Percentiles rank a stretch among this genome's conserved stretches.
Conservation (phyloP, 2,888 invertebrate species). For the Xylophagus ater region DNA sequence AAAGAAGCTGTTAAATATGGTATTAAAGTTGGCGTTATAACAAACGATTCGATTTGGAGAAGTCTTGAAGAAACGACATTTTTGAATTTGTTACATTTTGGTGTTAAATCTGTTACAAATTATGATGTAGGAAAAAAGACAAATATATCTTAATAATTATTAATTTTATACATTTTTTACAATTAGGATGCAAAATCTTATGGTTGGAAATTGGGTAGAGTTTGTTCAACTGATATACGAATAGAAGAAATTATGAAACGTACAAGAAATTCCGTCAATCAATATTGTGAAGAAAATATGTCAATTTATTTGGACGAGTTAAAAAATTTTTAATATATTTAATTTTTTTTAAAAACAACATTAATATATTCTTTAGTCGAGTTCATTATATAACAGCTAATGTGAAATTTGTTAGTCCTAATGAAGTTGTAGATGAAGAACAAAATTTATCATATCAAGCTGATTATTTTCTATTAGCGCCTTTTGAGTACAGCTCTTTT, state of each 20-base stretch:
- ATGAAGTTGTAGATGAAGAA: background rate
- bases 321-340: too few relatives aligned
- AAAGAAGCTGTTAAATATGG: conserved; percentile 67
- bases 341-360: too few relatives aligned
- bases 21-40: conserved; percentile 57
- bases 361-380: background rate
- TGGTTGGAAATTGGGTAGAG: conserved; percentile 1
- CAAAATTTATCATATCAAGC: background rate
- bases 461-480: conserved; percentile 7
- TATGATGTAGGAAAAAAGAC: too few relatives aligned
- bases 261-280: too few relatives aligned
- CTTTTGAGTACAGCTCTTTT: background rate
- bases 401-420: background rate
- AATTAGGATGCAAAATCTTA: conserved; percentile 4
- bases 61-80: background rate
- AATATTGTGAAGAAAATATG: too few relatives aligned
- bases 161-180: background rate
- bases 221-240: too few relatives aligned
- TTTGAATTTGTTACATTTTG: conserved; percentile 7
- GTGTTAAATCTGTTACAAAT: conserved; percentile 2
- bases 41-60: too few relatives aligned
- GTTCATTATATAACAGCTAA: conserved; percentile 1
- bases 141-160: background rate
- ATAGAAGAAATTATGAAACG: too few relatives aligned
- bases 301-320: too few relatives aligned